Evolutionary conservation across 1,140 invertebrate genomes (phyloP).

Genomic region (Neodiprion virginianus): DNA sequence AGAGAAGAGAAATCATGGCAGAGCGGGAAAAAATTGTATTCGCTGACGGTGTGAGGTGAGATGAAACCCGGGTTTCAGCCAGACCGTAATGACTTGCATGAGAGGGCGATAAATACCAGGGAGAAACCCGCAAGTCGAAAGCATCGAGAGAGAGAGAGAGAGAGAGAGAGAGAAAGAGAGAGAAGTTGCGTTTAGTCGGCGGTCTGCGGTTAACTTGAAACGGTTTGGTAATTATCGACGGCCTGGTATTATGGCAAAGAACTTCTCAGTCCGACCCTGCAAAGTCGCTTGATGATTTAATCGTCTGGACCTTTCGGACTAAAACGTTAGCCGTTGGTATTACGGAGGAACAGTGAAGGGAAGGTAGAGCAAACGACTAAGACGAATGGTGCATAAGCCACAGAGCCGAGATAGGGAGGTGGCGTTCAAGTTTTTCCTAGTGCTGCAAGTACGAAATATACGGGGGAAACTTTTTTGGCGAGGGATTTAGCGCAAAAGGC

Average conservation of each 20-base stretch:
- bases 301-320: not conserved
- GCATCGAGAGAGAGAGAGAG: not conserved
- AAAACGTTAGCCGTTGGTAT: not conserved
- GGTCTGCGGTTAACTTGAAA: not conserved
- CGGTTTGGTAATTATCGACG: constrained; percentile 2
- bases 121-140: no score
- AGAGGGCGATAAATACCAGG: no score
- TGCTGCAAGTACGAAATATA: not conserved
- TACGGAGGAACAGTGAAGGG: not conserved
- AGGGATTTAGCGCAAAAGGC: not conserved
- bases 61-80: no score
- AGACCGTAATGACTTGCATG: not conserved
- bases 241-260: not conserved
- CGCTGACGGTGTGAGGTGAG: no score
- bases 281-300: not conserved
- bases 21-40: no score
- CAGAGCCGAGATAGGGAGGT: no score
- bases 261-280: not conserved
- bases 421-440: no score
- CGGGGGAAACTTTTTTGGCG: not conserved
- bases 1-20: no score
- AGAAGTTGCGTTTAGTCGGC: not conserved
- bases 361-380: not conserved
- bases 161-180: no score
- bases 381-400: not conserved